A percentile compares a stretch with the other conserved stretches of the same genome.
Evolutionary conservation across 2,797 vertebrate species (phyloP).

Genomic region (Poecilia gillii): DNA sequence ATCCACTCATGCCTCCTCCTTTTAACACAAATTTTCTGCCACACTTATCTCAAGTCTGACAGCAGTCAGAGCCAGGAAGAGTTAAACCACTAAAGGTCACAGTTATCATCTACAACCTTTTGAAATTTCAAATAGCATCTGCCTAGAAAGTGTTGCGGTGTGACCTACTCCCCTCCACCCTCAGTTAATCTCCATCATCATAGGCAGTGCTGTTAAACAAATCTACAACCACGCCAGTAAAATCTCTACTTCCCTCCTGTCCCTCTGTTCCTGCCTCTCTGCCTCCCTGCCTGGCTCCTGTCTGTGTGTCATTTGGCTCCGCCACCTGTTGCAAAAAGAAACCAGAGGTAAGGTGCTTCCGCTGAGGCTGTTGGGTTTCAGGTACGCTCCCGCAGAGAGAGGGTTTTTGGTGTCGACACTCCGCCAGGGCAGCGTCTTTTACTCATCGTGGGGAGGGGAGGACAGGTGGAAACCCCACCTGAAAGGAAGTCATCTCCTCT

Average conservation of each 20-base stretch:
- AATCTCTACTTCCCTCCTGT: conserved; percentile 40
- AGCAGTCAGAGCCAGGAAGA: background rate
- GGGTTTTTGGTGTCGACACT: conserved; percentile 8
- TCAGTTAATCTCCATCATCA: background rate
- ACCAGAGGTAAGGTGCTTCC: conserved; percentile 67
- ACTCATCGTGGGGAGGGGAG: background rate
- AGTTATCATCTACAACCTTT: background rate
- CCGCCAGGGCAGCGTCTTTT: background rate
- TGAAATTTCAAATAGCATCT: background rate
- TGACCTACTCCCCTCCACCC: background rate
- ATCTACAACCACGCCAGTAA: background rate
- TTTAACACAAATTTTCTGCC: background rate
- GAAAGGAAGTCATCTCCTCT: background rate
- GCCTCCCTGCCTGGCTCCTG: conserved; percentile 1
- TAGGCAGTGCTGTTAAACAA: background rate
- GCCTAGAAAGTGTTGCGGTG: background rate
- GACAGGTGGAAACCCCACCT: conserved; percentile 8
- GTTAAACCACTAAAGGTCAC: background rate
- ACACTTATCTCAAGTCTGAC: background rate
- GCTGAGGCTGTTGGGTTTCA: conserved; percentile 59
- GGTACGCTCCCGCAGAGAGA: conserved; percentile 30
- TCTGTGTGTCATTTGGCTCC: conserved; percentile 39
- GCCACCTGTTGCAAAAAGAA: conserved; percentile 67
- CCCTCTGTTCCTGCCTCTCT: conserved; percentile 7
- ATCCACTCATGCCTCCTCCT: background rate